phyloP scores from a whole-genome alignment of 2,113 vertebrate genomes.

The Phyllopteryx taeniolatus region DNA sequence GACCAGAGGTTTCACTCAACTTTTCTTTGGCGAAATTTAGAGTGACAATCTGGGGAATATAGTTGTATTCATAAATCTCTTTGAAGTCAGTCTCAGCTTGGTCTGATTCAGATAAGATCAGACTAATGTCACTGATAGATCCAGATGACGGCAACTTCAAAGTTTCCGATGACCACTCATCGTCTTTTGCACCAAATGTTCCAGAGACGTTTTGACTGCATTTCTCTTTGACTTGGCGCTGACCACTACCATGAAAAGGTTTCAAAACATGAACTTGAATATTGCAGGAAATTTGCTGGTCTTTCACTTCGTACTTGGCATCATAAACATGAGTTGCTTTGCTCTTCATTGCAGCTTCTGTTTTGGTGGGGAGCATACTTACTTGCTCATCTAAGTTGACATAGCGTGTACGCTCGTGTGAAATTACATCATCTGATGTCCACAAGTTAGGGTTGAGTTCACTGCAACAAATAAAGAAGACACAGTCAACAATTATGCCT shows the following conservation, averaged over 20 bases:
- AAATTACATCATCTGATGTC: constrained; percentile 58
- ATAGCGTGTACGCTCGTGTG: constrained; percentile 47
- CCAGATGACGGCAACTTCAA: constrained; percentile 32
- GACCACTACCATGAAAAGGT: constrained; percentile 19
- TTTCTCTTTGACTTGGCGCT: constrained; percentile 32
- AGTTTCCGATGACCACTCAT: constrained; percentile 19
- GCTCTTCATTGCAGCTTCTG: constrained; percentile 36
- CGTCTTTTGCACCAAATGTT: constrained; percentile 26
- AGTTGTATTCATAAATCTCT: constrained; percentile 48
- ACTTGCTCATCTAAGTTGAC: constrained; percentile 64
- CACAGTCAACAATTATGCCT: constrained; percentile 11
- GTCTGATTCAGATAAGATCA: constrained; percentile 58
- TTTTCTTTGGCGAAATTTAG: constrained; percentile 11
- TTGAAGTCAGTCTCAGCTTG: constrained; percentile 59
- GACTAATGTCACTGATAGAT: constrained; percentile 57
- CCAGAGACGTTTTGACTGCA: constrained; percentile 20
- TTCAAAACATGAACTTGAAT: constrained; percentile 24
- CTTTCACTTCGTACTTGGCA: constrained; percentile 34
- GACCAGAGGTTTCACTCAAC: constrained; percentile 11
- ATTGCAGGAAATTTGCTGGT: constrained; percentile 32
- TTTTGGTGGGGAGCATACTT: constrained; percentile 52
- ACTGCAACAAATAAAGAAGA: constrained; percentile 45
- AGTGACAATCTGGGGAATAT: constrained; percentile 19
- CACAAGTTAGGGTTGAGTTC: constrained; percentile 64
- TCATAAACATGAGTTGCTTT: constrained; percentile 34